phyloP scores from a whole-genome alignment of 2,888 invertebrate species.

The Scelioninae gen. 1 region DNA sequence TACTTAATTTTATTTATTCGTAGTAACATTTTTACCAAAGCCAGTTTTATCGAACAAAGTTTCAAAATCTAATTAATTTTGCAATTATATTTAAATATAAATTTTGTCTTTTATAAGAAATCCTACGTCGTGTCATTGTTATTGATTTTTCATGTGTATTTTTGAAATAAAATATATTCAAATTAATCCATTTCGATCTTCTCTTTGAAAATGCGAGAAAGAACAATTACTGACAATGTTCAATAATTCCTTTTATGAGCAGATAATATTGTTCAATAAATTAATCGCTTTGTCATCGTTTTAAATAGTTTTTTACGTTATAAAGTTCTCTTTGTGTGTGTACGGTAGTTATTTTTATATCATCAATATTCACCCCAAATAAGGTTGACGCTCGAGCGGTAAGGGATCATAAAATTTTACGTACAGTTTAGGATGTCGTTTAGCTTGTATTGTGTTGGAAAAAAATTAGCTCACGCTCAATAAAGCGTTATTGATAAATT shows the following conservation, averaged over 20 bases:
- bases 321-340: constrained; percentile 25
- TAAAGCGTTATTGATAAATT: constrained; percentile 9
- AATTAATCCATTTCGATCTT: no score
- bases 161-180: no score
- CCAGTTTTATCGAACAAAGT: no score
- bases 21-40: no score
- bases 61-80: no score
- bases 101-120: no score
- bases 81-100: no score
- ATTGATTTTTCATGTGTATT: no score
- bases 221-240: constrained; percentile 7
- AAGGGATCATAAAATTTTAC: constrained; percentile 31
- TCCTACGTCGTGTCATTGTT: no score
- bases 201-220: constrained; percentile 1
- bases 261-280: constrained; percentile 27
- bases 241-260: constrained; percentile 26
- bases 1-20: no score
- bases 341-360: constrained; percentile 27
- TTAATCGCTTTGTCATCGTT: constrained; percentile 46
- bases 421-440: constrained; percentile 6
- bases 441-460: constrained; percentile 8
- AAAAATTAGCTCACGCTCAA: constrained; percentile 15
- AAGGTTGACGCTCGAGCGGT: constrained; percentile 11
- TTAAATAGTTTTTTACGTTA: constrained; percentile 26
- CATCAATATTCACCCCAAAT: constrained; percentile 47